A percentile compares a stretch with the other conserved stretches of the same genome.
Evolutionary conservation across 2,888 invertebrate species (phyloP).

Genomic region (Synanthedon andrenaeformis): DNA sequence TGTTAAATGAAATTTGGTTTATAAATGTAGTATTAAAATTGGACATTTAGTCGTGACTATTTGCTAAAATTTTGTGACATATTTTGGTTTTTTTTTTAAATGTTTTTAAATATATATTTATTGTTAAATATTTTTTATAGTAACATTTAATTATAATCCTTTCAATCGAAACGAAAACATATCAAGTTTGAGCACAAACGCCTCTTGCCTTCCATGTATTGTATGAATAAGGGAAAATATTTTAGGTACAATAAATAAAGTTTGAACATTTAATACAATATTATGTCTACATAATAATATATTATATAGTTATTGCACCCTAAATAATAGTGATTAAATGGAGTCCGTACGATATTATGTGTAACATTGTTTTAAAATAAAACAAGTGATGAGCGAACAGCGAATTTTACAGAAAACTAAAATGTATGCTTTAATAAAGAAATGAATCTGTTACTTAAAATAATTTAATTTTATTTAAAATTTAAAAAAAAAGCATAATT

Average conservation of each 20-base stretch:
- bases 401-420: background rate
- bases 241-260: slow-evolving; percentile 3
- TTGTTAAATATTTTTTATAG: slow-evolving; percentile 9
- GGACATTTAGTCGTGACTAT: slow-evolving; percentile 15
- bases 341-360: background rate
- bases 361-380: background rate
- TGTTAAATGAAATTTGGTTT: slow-evolving; percentile 12
- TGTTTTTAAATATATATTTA: slow-evolving; percentile 11
- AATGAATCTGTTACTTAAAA: too few relatives aligned
- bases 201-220: slow-evolving; percentile 61
- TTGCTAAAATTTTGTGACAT: slow-evolving; percentile 8
- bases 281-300: background rate
- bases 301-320: background rate
- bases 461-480: too few relatives aligned
- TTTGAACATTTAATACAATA: background rate
- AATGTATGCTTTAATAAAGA: background rate
- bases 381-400: background rate
- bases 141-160: slow-evolving; percentile 11
- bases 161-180: slow-evolving; percentile 21
- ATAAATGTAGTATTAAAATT: slow-evolving; percentile 13
- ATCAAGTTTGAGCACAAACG: slow-evolving; percentile 27
- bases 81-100: background rate
- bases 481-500: too few relatives aligned
- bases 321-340: background rate
- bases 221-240: slow-evolving; percentile 4